phyloP scores from a whole-genome alignment of 2,797 vertebrate genomes.

The Gambusia yucatana region DNA sequence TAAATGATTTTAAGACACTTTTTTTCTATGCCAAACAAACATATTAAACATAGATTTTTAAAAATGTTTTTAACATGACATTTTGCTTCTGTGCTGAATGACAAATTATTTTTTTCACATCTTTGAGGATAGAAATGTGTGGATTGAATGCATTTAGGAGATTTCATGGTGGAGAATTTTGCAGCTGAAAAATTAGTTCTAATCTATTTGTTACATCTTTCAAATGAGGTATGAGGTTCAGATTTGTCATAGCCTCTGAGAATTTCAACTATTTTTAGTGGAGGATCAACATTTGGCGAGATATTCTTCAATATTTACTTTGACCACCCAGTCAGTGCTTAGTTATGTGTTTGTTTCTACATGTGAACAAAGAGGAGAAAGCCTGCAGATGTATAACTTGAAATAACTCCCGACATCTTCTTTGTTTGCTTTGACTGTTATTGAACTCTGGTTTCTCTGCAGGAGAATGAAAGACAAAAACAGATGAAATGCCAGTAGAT shows the following conservation, averaged over 20 bases:
- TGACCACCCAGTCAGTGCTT: not conserved
- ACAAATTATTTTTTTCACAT: not conserved
- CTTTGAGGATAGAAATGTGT: too few relatives aligned
- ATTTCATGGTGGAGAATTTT: too few relatives aligned
- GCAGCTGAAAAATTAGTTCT: too few relatives aligned
- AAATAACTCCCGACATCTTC: slow-evolving; percentile 1
- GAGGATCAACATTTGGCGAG: not conserved
- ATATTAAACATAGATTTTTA: not conserved
- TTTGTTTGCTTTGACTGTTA: slow-evolving; percentile 14
- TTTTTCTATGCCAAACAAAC: not conserved
- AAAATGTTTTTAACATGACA: not conserved
- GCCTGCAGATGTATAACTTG: not conserved
- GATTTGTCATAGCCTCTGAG: not conserved
- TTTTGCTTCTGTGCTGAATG: not conserved
- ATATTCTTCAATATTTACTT: not conserved
- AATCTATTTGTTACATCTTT: not conserved
- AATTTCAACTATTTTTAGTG: not conserved
- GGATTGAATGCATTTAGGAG: too few relatives aligned
- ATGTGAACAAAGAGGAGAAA: not conserved
- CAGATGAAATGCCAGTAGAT: not conserved
- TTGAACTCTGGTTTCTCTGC: slow-evolving; percentile 13
- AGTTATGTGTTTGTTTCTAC: not conserved
- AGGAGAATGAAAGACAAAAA: not conserved
- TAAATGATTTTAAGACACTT: not conserved
- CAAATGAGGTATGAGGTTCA: not conserved